Evolutionary conservation across 2,888 invertebrate species (phyloP).

Genomic region (Drymonia ruficornis): DNA sequence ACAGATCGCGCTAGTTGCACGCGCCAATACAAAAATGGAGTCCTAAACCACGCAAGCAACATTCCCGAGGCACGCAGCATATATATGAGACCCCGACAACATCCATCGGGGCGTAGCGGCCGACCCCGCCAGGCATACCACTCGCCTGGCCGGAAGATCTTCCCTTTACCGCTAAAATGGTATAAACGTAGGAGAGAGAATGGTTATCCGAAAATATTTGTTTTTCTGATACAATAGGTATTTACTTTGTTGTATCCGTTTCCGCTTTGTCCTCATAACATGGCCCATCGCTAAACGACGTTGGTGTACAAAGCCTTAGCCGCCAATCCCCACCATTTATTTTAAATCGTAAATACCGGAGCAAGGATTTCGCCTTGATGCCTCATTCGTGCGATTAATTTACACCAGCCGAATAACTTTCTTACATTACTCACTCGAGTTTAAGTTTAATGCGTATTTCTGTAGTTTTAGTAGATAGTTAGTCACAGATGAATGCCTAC

Average conservation of each 20-base stretch:
- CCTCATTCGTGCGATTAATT: conserved; percentile 38
- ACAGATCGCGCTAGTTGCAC: no score
- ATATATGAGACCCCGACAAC: no score
- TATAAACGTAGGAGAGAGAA: no score
- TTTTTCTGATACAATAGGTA: no score
- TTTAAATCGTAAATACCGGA: conserved; percentile 70
- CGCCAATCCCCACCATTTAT: conserved; percentile 65
- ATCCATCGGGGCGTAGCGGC: no score
- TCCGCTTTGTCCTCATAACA: not conserved
- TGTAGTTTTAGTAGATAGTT: not conserved
- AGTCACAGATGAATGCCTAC: not conserved
- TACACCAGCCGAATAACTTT: conserved; percentile 15
- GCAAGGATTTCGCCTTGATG: conserved; percentile 57
- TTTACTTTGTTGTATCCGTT: not conserved
- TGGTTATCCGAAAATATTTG: no score
- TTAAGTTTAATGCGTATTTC: not conserved
- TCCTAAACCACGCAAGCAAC: no score
- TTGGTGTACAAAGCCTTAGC: conserved; percentile 49
- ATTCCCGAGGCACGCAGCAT: no score
- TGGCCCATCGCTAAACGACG: conserved; percentile 14
- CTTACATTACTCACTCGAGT: not conserved
- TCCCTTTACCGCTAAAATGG: no score
- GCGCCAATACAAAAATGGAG: no score
- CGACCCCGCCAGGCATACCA: no score
- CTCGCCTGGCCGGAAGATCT: no score